Conservation (phyloP, 2,113 vertebrate genomes). For the Pseudopipra pipra region DNA sequence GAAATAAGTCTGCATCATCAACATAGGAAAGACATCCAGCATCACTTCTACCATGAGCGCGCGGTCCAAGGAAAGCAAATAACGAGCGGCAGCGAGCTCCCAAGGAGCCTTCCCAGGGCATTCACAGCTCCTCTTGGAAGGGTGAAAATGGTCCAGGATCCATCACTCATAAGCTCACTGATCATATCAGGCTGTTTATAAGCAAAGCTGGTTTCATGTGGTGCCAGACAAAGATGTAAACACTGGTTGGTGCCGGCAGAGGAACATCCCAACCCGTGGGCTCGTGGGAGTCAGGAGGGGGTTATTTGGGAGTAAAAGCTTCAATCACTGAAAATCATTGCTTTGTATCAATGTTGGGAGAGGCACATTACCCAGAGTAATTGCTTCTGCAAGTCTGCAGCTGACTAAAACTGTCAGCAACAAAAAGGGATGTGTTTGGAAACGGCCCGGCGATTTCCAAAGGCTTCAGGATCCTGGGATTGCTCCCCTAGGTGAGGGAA, state of each 20-base stretch:
- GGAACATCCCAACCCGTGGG: neutral
- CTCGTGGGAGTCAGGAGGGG: neutral
- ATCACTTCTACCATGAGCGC: neutral
- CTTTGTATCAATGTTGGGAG: neutral
- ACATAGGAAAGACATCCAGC: slow-evolving; percentile 54
- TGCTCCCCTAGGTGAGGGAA: neutral
- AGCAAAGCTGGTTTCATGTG: neutral
- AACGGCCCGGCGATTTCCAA: neutral
- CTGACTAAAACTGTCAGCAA: neutral
- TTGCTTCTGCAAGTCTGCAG: neutral
- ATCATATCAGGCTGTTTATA: neutral
- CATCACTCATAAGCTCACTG: neutral
- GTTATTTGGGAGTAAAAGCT: neutral
- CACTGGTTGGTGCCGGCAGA: neutral
- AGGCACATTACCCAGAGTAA: neutral
- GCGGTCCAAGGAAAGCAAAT: slow-evolving; percentile 56
- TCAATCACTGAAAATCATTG: neutral
- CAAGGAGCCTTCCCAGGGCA: slow-evolving; percentile 5
- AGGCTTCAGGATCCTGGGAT: neutral
- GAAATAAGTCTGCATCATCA: slow-evolving; percentile 11
- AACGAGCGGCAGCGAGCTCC: neutral
- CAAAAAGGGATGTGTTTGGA: neutral
- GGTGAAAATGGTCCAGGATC: neutral
- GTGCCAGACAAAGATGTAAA: slow-evolving; percentile 12
- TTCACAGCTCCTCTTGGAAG: neutral